A percentile compares a stretch with the other conserved stretches of the same genome.
Conservation (phyloP, 2,113 vertebrate genomes). For the Grus americana region DNA sequence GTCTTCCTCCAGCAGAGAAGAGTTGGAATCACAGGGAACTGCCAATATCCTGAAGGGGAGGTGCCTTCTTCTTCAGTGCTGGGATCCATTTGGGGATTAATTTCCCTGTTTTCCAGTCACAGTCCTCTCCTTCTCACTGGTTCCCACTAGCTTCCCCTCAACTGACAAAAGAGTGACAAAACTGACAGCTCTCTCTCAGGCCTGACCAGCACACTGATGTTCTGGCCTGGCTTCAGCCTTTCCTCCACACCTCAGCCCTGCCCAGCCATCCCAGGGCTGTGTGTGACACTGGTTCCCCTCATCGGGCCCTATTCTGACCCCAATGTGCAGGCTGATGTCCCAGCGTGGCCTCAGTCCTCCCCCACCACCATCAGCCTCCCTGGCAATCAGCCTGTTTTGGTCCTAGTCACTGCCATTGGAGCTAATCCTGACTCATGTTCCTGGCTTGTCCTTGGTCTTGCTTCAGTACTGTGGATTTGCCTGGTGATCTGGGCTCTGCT, state of each 20-base stretch:
- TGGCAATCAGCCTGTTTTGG: background rate
- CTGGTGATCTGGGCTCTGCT: background rate
- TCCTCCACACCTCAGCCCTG: background rate
- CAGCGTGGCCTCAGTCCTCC: background rate
- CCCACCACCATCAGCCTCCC: background rate
- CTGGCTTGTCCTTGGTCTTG: background rate
- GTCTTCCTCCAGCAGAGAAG: background rate
- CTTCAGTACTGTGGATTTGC: background rate
- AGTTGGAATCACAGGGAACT: background rate
- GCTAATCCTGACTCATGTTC: background rate
- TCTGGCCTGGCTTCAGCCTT: background rate
- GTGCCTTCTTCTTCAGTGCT: background rate
- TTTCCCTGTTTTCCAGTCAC: background rate
- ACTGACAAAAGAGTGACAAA: background rate
- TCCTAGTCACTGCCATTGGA: background rate
- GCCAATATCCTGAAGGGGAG: background rate
- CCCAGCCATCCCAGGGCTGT: background rate
- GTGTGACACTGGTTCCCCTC: background rate
- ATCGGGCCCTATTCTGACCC: background rate
- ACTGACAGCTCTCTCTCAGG: background rate
- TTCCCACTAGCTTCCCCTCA: background rate
- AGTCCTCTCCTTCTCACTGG: background rate
- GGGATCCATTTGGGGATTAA: background rate
- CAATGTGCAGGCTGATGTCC: background rate
- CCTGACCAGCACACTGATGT: background rate